phyloP scores from a whole-genome alignment of 2,113 vertebrate species.

The Cepphus grylle region DNA sequence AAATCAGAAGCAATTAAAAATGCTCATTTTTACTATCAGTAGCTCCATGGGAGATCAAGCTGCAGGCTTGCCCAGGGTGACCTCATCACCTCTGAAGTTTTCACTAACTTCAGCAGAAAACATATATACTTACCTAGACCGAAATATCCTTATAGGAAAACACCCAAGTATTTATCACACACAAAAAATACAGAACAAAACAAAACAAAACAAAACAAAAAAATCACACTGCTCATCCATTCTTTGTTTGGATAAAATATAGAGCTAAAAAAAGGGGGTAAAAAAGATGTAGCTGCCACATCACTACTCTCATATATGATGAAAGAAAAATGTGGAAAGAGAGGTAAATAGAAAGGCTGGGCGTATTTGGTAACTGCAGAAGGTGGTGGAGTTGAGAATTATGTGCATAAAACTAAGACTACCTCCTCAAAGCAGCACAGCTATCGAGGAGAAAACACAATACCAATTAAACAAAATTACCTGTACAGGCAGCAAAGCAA shows the following conservation, averaged over 20 bases:
- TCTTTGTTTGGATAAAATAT: neutral
- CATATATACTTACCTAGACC: neutral
- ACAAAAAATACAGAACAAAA: neutral
- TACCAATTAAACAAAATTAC: conserved; percentile 22
- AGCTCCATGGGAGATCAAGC: neutral
- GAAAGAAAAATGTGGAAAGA: neutral
- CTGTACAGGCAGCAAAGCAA: neutral
- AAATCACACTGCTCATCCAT: neutral
- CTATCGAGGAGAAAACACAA: neutral
- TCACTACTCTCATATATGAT: neutral
- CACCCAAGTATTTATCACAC: neutral
- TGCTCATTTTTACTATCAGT: conserved; percentile 19
- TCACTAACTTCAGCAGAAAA: neutral
- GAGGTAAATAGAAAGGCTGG: neutral
- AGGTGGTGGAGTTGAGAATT: neutral
- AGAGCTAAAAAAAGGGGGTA: neutral
- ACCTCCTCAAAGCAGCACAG: neutral
- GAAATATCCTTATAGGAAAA: neutral
- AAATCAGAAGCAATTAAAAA: conserved; percentile 45
- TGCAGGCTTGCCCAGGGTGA: neutral
- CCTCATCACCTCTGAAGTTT: neutral
- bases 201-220: neutral
- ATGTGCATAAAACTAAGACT: neutral
- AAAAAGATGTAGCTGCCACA: neutral
- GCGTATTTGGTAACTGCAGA: neutral